phyloP scores from a whole-genome alignment of 2,888 invertebrate species.

The Sesia apiformis region DNA sequence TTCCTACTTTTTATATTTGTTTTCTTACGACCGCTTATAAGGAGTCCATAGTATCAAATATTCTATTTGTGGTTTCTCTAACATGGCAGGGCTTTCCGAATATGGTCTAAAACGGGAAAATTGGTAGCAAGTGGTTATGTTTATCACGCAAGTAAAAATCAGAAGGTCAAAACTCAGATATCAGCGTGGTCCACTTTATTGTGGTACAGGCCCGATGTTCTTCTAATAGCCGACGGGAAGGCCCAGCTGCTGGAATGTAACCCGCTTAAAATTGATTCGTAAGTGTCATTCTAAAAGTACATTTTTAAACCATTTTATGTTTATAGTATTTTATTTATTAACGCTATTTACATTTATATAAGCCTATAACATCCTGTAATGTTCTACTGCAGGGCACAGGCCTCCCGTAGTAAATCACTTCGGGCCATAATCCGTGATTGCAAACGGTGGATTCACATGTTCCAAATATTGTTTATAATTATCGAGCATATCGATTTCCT shows the following conservation, averaged over 20 bases:
- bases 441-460: too few species aligned
- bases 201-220: conserved; percentile 75
- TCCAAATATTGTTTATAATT: too few species aligned
- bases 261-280: conserved; percentile 60
- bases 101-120: conserved; percentile 80
- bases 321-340: neutral
- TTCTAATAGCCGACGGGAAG: conserved; percentile 74
- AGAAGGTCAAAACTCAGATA: conserved; percentile 17
- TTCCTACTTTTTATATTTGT: too few species aligned
- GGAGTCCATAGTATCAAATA: too few species aligned
- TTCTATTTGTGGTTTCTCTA: too few species aligned
- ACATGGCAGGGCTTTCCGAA: conserved; percentile 23
- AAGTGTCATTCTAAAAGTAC: conserved; percentile 9
- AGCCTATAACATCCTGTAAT: neutral
- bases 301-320: too few species aligned
- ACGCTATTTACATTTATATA: neutral
- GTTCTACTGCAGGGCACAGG: too few species aligned
- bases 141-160: conserved; percentile 1
- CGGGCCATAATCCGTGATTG: neutral
- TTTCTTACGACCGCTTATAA: too few species aligned
- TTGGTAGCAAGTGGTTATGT: conserved; percentile 35
- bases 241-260: conserved; percentile 78
- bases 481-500: too few species aligned
- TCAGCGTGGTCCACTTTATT: conserved; percentile 64
- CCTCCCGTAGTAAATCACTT: neutral